These are phyloP conservation scores for Lytechinus pictus DNA, from an alignment of 35 echinoderm and acorn worm genomes.

Conservation along the genomic window DNA sequence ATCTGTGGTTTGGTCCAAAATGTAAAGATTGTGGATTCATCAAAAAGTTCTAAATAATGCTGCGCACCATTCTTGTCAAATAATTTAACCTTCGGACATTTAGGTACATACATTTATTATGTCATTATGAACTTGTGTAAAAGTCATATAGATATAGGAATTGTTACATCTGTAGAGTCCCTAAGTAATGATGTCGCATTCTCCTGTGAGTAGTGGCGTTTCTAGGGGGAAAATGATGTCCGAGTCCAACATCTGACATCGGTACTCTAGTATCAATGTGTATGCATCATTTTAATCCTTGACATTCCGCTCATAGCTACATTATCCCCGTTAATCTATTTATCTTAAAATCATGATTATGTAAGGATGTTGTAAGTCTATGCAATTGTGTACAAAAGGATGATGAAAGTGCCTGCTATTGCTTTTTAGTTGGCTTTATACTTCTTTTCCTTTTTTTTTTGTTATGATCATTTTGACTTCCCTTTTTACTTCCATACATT, in stretches of 20 bases:
- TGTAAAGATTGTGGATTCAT: background rate
- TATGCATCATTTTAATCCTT: background rate
- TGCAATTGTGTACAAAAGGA: slow-evolving; percentile 1
- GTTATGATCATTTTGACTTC: background rate
- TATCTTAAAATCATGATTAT: background rate
- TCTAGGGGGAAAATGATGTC: no score
- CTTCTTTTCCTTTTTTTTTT: background rate
- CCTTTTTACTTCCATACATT: background rate
- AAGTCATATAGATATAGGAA: background rate
- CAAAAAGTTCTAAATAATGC: background rate
- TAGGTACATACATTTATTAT: no score
- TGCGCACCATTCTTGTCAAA: background rate
- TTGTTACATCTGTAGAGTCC: background rate
- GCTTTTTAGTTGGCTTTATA: slow-evolving; percentile 2
- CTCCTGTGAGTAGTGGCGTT: no score
- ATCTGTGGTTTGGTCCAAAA: background rate
- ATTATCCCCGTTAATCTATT: background rate
- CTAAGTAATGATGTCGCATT: no score
- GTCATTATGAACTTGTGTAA: background rate
- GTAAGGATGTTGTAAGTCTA: background rate
- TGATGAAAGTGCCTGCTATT: background rate
- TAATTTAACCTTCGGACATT: no score
- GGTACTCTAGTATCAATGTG: no score
- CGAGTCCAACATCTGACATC: no score
- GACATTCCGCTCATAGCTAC: background rate